Evolutionary conservation across 2,113 vertebrate genomes (phyloP), one percentile per base, ranked within the genome.

Genomic region (Haemorhous mexicanus): DNA sequence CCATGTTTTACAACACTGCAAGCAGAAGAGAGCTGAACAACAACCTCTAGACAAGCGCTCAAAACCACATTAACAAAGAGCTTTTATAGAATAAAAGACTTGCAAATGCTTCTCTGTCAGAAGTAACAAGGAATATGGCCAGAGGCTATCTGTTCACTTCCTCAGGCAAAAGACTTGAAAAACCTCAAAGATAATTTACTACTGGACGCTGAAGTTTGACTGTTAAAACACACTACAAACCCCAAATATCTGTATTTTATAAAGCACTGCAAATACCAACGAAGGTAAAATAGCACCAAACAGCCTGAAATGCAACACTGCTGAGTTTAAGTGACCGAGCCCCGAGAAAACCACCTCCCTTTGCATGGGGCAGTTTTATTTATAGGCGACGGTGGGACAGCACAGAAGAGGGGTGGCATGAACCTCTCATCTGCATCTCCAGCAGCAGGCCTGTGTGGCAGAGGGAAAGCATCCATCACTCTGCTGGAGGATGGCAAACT

Each of bases 231-330:
- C 37, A 76, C 43, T 53, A 86, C 16, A 73, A 79, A 49, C 23
- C 63, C 67, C 43, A 59, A 59, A 47, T 21, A 92, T 9, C n/a
- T 32, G 39, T 15, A 21, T 43, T 41, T 75, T 87, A 86, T 50
- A 87, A 91, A 89, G 35, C 44, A 63, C 74, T 64, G 87, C 87
- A 80, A 83, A 86, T 39, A 83, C 73, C 50, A 84, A 32, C 2
- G 4, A 39, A 19, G 63, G 77, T 75, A 70, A 69, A 93, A 80
- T 33, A 95, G 95, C 90, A 97, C 91, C 93, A 78, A 74, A 72
- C 59, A 89, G 90, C 86, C 81, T 23, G 52, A 91, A 93, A 90
- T 9, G 43, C 61, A 90, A 76, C 67, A 77, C 19, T 12, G 56
- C 20, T 8, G 53, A 76, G 27, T 19, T 61, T 10, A 69, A 78